Conservation (phyloP, 2,113 vertebrate genomes). For the Callipepla squamata region DNA sequence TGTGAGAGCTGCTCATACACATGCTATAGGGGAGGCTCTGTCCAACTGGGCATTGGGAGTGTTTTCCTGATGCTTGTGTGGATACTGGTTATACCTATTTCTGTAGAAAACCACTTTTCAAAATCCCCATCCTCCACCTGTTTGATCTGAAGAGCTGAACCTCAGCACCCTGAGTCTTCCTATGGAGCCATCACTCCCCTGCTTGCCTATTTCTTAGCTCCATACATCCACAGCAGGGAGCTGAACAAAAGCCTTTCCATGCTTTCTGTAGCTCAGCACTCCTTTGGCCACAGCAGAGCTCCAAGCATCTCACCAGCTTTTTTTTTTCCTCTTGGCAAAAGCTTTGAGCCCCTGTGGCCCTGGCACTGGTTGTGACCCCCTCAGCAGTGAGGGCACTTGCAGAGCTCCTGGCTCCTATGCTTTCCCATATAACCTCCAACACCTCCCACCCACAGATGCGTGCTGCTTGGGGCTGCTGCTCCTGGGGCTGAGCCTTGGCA, state of each 20-base stretch:
- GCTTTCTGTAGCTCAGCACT: neutral
- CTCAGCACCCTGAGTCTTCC: neutral
- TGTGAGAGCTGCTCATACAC: rapidly evolving
- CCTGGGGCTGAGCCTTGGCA: neutral
- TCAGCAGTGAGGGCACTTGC: neutral
- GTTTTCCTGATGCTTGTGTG: neutral
- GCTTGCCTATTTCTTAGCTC: neutral
- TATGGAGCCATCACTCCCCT: neutral
- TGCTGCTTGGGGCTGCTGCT: neutral
- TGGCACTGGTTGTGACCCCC: neutral
- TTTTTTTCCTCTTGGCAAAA: neutral
- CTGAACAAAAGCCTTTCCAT: neutral
- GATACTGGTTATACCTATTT: neutral
- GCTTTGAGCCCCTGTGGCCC: neutral
- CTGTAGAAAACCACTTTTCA: neutral
- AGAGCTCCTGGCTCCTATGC: neutral
- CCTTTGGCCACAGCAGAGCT: neutral
- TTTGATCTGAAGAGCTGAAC: neutral
- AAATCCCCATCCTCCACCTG: neutral
- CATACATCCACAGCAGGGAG: neutral
- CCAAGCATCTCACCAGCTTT: neutral
- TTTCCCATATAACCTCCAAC: rapidly evolving
- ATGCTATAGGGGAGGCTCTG: neutral
- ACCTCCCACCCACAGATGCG: neutral
- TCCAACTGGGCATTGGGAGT: neutral